These are phyloP conservation scores for Schmidtea mediterranea DNA, from an alignment of 1,140 invertebrate genomes.

Conservation along the genomic window DNA sequence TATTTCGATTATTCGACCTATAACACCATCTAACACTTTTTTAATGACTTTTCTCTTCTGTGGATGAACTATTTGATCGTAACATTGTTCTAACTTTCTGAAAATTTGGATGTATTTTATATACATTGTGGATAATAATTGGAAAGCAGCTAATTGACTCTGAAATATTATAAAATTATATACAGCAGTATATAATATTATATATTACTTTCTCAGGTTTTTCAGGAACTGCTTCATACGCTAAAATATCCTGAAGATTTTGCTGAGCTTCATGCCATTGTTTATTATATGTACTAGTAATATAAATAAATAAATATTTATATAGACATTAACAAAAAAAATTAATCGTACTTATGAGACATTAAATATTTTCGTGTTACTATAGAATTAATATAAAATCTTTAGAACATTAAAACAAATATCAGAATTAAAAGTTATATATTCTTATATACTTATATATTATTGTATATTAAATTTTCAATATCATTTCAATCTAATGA, in stretches of 20 bases:
- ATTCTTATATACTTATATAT: too few species aligned
- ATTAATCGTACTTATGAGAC: background rate
- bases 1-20: constrained; percentile 39
- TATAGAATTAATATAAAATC: too few species aligned
- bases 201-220: constrained; percentile 23
- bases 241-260: constrained; percentile 20
- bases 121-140: constrained; percentile 31
- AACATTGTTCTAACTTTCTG: constrained; percentile 45
- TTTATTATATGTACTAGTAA: constrained; percentile 25
- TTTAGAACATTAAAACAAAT: too few species aligned
- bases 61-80: constrained; percentile 66
- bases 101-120: constrained; percentile 47
- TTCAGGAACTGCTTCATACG: constrained; percentile 20
- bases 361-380: background rate
- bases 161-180: constrained; percentile 10
- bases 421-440: too few species aligned
- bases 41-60: constrained; percentile 55
- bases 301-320: background rate
- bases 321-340: background rate
- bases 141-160: constrained; percentile 25
- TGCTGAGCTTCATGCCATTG: constrained; percentile 27
- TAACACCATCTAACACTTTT: constrained; percentile 44
- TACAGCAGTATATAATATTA: background rate
- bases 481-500: too few species aligned
- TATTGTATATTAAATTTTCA: too few species aligned